Conservation (phyloP, 2,797 vertebrate species). For the Lagocephalus sceleratus region DNA sequence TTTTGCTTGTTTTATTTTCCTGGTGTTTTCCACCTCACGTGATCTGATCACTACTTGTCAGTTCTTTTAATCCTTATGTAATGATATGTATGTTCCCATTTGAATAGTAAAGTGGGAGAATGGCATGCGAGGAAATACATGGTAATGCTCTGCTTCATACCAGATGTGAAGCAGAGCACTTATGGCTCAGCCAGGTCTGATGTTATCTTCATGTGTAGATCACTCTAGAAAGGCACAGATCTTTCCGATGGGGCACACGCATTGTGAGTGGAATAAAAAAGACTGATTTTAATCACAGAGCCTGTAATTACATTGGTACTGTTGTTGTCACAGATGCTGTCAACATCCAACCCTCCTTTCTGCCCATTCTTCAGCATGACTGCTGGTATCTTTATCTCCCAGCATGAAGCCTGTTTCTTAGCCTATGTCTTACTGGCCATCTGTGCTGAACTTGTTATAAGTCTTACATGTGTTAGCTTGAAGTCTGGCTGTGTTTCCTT, state of each 20-base stretch:
- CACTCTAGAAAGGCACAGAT: slow-evolving; percentile 31
- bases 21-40: no score
- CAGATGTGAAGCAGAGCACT: not conserved
- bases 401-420: slow-evolving; percentile 43
- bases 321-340: slow-evolving; percentile 61
- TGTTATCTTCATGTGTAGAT: slow-evolving; percentile 4
- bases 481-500: slow-evolving; percentile 3
- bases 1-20: no score
- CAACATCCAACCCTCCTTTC: slow-evolving; percentile 58
- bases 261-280: slow-evolving; percentile 66
- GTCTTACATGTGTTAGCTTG: slow-evolving; percentile 14
- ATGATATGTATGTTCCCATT: no score
- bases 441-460: slow-evolving; percentile 13
- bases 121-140: no score
- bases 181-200: not conserved
- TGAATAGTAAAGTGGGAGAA: not conserved
- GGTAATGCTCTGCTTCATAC: no score
- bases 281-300: slow-evolving; percentile 72
- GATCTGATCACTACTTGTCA: no score
- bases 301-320: slow-evolving; percentile 65
- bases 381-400: slow-evolving; percentile 60
- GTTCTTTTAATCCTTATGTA: no score
- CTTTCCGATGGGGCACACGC: slow-evolving; percentile 53
- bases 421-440: slow-evolving; percentile 28
- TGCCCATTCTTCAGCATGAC: slow-evolving; percentile 55